Evolutionary conservation across 2,113 vertebrate species (phyloP).

Genomic region (Orientallactaga bullata): DNA sequence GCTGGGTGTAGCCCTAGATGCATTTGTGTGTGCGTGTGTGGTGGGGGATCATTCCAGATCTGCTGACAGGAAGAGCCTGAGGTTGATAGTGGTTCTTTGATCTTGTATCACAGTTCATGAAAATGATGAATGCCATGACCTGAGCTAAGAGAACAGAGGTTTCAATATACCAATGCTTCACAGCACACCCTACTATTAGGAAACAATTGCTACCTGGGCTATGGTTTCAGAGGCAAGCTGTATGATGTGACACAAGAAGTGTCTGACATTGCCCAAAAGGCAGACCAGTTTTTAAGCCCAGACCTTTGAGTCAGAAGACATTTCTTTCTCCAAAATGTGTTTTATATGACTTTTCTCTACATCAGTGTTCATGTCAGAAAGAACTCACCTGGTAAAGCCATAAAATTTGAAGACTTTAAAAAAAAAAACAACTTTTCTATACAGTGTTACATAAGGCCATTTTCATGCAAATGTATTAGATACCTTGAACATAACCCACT

Average conservation of each 20-base stretch:
- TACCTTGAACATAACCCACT: too few species aligned
- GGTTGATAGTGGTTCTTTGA: too few species aligned
- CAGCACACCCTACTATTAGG: neutral
- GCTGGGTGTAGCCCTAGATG: neutral
- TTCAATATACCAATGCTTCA: neutral
- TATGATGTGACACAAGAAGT: neutral
- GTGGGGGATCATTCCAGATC: neutral
- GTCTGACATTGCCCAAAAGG: neutral
- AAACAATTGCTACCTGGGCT: neutral
- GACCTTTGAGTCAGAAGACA: neutral
- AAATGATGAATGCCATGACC: neutral
- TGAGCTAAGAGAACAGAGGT: neutral
- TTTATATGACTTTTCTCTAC: neutral
- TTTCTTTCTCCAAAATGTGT: neutral
- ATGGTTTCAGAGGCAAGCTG: neutral
- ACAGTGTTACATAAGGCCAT: too few species aligned
- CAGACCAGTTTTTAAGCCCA: neutral
- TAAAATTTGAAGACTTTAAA: neutral
- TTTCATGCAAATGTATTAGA: too few species aligned
- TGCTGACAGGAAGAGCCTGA: neutral
- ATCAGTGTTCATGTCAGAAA: neutral
- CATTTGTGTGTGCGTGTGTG: neutral
- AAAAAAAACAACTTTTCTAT: neutral
- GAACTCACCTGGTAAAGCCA: neutral
- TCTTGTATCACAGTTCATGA: neutral